Base-by-base conservation (phyloP, 1,140 invertebrate genomes). In the Drosophila subobscura region DNA sequence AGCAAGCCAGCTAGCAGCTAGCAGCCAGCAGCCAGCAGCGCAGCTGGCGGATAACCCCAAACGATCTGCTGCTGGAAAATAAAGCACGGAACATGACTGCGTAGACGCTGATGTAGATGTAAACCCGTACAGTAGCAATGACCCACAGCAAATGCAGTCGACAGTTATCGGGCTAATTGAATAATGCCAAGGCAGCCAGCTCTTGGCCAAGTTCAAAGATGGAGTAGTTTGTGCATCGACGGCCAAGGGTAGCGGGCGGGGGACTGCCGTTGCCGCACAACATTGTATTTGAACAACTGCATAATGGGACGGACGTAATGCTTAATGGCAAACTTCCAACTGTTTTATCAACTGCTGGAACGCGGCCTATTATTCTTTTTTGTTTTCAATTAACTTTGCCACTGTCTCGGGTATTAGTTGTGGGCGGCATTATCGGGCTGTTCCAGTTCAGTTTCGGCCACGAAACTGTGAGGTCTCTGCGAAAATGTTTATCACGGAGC, bases 191-290 rank as follows among this genome's bases (percentile, higher is more conserved):
- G 33, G 50, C 33, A 47, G 33, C 10, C 33, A 47, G 33, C 10
- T 37, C 14, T 42, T 56, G 27, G 79, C 63, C 79, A 81, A 81
- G 79, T 81, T 81, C 79, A 83, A 83, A 71, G 80, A 27, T 70
- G 53, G 74, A 60, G 56, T 67, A 54, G 56, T 56, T 37, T 0
- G 52, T 64, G 55, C 40, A 71, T 46, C n/a, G n/a, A n/a, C 71
- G 40, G 66, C 51, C 65, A 71, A 70, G 42, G 60, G 44, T 41
- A 25, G 40, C 47, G n/a, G n/a, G 7, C 8, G 33, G 8, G 0
- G 29, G 27, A 6, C 27, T 57, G 51, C 56, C 65, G 41, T n/a
- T 41, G 10, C 46, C 37, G 42, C 20, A 41, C 8, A 37, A 37
- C 33, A 37, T 27, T 57, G 46, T 68, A 61, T 84, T 83, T 79